Percentiles rank a stretch among this genome's conserved stretches.
These are phyloP conservation scores for Gasterosteus aculeatus DNA, from an alignment of 2,113 vertebrate genomes.

Conservation along the genomic window DNA sequence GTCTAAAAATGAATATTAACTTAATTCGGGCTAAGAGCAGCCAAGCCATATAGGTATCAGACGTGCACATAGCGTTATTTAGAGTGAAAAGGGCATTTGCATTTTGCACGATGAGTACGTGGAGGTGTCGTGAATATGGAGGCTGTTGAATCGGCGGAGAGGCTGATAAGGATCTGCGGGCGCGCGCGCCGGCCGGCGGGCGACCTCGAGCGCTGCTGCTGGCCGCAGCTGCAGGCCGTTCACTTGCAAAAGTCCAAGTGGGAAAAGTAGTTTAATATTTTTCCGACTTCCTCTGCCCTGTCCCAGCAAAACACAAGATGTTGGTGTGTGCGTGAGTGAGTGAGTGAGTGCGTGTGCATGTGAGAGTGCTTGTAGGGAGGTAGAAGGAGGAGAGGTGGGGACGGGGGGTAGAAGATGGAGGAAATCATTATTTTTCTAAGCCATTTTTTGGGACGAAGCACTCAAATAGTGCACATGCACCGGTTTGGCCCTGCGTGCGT, in stretches of 20 bases:
- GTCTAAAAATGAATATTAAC: conserved; percentile 19
- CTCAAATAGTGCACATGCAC: conserved; percentile 21
- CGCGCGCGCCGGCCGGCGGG: conserved; percentile 56
- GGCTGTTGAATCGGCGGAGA: conserved; percentile 69
- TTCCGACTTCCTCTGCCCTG: conserved; percentile 43
- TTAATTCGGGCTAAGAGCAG: background rate
- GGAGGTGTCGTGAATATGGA: conserved; percentile 80
- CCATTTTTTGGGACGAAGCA: background rate
- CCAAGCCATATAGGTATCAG: background rate
- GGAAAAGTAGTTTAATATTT: conserved; percentile 62
- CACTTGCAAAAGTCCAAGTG: conserved; percentile 59
- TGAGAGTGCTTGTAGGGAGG: background rate
- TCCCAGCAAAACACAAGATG: conserved; percentile 42
- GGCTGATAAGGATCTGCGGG: conserved; percentile 68
- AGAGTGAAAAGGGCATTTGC: conserved; percentile 70
- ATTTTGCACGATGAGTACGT: conserved; percentile 79
- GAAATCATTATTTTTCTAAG: background rate
- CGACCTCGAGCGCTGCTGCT: conserved; percentile 45
- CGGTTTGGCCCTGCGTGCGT: background rate
- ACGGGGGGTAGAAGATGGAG: background rate
- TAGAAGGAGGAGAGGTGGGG: background rate
- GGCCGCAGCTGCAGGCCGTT: conserved; percentile 56
- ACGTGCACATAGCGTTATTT: conserved; percentile 42
- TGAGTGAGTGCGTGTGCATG: background rate
- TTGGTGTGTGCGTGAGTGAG: conserved; percentile 1